phyloP scores from a whole-genome alignment of 2,797 vertebrate genomes.

The Menidia menidia region DNA sequence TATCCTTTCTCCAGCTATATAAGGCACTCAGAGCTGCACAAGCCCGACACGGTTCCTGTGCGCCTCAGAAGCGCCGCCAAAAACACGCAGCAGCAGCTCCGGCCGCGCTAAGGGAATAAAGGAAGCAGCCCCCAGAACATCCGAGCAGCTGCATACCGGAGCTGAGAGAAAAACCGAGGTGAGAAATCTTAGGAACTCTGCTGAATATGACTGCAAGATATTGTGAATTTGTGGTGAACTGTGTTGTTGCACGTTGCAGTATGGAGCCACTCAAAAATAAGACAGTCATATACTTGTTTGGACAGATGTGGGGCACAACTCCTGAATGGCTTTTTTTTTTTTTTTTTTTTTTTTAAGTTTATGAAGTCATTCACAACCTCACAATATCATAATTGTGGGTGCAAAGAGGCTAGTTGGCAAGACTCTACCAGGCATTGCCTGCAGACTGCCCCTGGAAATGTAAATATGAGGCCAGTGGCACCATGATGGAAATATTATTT shows the following conservation, averaged over 20 bases:
- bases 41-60: constrained; percentile 58
- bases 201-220: not conserved
- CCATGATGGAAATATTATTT: constrained; percentile 1
- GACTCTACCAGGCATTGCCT: constrained; percentile 26
- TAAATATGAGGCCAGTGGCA: constrained; percentile 8
- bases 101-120: constrained; percentile 63
- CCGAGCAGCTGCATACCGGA: constrained; percentile 34
- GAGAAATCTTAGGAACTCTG: constrained; percentile 30
- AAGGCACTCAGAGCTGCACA: constrained; percentile 72
- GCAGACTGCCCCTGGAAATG: constrained; percentile 18
- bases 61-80: constrained; percentile 62
- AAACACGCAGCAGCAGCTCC: constrained; percentile 43
- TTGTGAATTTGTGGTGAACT: not conserved
- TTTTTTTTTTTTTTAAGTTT: not conserved
- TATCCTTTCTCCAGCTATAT: constrained; percentile 82
- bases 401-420: constrained; percentile 10
- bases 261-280: not conserved
- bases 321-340: not conserved
- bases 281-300: not conserved
- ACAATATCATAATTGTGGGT: not conserved
- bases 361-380: not conserved
- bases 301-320: not conserved
- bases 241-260: not conserved
- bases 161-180: constrained; percentile 46
- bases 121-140: constrained; percentile 12